Evolutionary conservation across 2,113 vertebrate genomes (phyloP).

Genomic region (Tupaia tana): DNA sequence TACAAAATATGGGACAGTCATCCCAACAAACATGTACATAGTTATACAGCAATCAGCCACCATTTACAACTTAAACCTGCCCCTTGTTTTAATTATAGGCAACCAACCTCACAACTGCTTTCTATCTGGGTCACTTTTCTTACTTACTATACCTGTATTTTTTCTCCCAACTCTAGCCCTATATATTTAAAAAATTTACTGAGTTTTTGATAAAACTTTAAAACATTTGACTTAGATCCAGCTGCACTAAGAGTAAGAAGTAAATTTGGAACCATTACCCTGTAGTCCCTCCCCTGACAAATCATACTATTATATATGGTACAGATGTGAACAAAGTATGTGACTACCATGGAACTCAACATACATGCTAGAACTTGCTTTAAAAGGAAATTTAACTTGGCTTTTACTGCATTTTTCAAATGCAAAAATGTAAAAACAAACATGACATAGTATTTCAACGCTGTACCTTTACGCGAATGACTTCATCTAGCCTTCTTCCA

Average conservation of each 20-base stretch:
- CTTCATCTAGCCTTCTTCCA: slow-evolving; percentile 75
- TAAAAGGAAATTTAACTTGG: slow-evolving; percentile 72
- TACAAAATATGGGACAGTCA: slow-evolving; percentile 86
- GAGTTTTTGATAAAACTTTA: slow-evolving; percentile 77
- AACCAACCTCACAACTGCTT: slow-evolving; percentile 54
- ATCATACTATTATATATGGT: slow-evolving; percentile 68
- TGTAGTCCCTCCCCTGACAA: slow-evolving; percentile 68
- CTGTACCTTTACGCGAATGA: slow-evolving; percentile 81
- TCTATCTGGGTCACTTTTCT: slow-evolving; percentile 57
- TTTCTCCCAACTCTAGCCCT: not conserved
- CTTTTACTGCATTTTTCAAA: slow-evolving; percentile 59
- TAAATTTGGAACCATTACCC: slow-evolving; percentile 78
- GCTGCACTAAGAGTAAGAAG: slow-evolving; percentile 80
- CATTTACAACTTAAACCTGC: slow-evolving; percentile 76
- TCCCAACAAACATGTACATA: slow-evolving; percentile 85
- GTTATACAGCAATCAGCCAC: slow-evolving; percentile 83
- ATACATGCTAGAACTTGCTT: slow-evolving; percentile 72
- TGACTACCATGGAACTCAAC: slow-evolving; percentile 59
- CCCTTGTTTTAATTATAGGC: slow-evolving; percentile 68
- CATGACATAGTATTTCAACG: slow-evolving; percentile 55
- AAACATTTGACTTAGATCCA: slow-evolving; percentile 75
- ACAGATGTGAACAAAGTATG: slow-evolving; percentile 62
- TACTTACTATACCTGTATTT: slow-evolving; percentile 55
- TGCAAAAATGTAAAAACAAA: not conserved
- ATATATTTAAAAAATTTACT: slow-evolving; percentile 60